Evolutionary conservation across 2,888 invertebrate species (phyloP).

Genomic region (Clivina fossor): DNA sequence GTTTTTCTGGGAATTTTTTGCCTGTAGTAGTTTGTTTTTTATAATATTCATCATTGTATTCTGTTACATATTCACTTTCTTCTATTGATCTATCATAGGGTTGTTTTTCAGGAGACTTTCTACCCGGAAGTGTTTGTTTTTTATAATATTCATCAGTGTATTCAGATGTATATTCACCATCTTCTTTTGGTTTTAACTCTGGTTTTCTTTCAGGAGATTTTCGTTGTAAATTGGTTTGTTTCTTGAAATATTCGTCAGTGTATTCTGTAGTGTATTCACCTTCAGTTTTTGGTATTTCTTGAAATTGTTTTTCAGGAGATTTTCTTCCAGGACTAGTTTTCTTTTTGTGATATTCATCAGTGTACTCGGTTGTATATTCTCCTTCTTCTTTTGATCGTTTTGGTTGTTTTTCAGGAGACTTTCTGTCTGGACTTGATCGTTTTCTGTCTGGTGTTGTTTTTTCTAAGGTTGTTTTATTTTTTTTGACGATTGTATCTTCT

Average conservation of each 20-base stretch:
- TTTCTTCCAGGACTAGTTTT: constrained; percentile 13
- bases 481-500: constrained; percentile 7
- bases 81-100: background rate
- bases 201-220: constrained; percentile 23
- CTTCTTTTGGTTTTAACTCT: constrained; percentile 12
- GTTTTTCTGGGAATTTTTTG: background rate
- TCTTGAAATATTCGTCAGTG: constrained; percentile 13
- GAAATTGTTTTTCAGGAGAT: constrained; percentile 12
- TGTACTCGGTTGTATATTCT: constrained; percentile 39
- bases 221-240: constrained; percentile 31
- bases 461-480: constrained; percentile 1
- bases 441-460: constrained; percentile 37
- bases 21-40: constrained; percentile 28
- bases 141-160: constrained; percentile 36
- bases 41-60: constrained; percentile 5
- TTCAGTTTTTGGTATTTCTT: background rate
- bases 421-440: constrained; percentile 31
- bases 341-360: constrained; percentile 38
- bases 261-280: background rate
- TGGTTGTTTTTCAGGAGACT: constrained; percentile 33
- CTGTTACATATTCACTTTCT: constrained; percentile 22
- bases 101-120: constrained; percentile 6
- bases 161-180: constrained; percentile 28
- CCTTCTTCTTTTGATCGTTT: constrained; percentile 36
- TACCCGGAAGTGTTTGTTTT: constrained; percentile 13